A percentile compares a stretch with the other conserved stretches of the same genome.
Conservation (phyloP, 2,797 vertebrate species). For the Typhlichthys eigenmanni region DNA sequence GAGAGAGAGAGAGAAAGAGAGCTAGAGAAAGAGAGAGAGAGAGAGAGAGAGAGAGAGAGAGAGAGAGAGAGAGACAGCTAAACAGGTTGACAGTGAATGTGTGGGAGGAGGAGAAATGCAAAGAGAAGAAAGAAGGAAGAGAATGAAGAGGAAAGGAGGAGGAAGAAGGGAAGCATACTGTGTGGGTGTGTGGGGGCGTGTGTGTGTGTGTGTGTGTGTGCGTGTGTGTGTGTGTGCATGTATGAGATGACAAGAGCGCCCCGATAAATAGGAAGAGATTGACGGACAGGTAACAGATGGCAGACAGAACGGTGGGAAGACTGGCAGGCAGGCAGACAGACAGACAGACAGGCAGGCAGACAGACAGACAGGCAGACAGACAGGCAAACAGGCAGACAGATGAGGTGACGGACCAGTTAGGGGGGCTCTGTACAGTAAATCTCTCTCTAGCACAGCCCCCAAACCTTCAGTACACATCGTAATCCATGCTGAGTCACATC, state of each 20-base stretch:
- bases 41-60: background rate
- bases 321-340: background rate
- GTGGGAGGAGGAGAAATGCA: background rate
- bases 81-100: background rate
- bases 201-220: background rate
- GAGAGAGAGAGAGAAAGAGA: background rate
- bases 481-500: too few species aligned
- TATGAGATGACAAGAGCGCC: background rate
- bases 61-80: background rate
- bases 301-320: background rate
- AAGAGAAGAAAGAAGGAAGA: background rate
- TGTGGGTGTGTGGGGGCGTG: conserved; percentile 8
- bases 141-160: conserved; percentile 9
- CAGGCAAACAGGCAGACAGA: too few species aligned
- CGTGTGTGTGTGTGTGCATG: background rate
- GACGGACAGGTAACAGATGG: conserved; percentile 15
- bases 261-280: background rate
- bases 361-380: too few species aligned
- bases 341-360: too few species aligned
- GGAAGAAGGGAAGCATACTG: conserved; percentile 21
- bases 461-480: too few species aligned
- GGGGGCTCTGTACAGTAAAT: background rate
- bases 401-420: background rate
- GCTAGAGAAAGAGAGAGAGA: conserved; percentile 4
- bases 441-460: too few species aligned